These are phyloP conservation scores for Amphiprion clarkii DNA, from an alignment of 2,797 vertebrate species.

Conservation along the genomic window DNA sequence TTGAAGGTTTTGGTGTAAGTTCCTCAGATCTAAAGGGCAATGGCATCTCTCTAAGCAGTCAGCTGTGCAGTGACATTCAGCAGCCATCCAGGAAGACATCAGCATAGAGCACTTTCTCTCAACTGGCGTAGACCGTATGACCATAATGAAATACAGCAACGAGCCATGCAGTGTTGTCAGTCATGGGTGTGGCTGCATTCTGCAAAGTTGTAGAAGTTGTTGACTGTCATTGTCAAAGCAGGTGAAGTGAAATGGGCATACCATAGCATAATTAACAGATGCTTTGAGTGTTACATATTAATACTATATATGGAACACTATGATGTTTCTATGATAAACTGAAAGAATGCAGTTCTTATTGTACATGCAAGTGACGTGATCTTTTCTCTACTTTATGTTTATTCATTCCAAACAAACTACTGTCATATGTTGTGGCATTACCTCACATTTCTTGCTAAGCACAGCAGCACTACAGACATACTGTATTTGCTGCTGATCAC, in stretches of 20 bases:
- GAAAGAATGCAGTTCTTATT: neutral
- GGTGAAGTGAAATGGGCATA: neutral
- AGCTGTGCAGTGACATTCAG: neutral
- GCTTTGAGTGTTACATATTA: neutral
- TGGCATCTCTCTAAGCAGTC: neutral
- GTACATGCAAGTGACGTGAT: neutral
- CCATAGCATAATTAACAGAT: neutral
- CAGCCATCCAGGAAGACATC: neutral
- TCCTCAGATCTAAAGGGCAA: conserved; percentile 2
- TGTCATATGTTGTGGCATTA: neutral
- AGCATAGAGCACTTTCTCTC: neutral
- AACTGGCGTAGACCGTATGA: conserved; percentile 2
- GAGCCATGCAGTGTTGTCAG: neutral
- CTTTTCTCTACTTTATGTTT: neutral
- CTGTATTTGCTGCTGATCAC: conserved; percentile 13
- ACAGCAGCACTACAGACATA: neutral
- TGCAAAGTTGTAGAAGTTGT: conserved; percentile 14
- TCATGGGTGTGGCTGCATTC: conserved; percentile 17
- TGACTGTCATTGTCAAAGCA: neutral
- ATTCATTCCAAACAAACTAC: conserved; percentile 2
- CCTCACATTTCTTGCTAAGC: neutral
- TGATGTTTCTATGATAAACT: neutral
- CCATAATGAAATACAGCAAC: conserved; percentile 15
- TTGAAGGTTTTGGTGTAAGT: neutral
- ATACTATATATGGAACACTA: neutral